Conservation (phyloP, 2,797 vertebrate species). For the Natrix natrix region DNA sequence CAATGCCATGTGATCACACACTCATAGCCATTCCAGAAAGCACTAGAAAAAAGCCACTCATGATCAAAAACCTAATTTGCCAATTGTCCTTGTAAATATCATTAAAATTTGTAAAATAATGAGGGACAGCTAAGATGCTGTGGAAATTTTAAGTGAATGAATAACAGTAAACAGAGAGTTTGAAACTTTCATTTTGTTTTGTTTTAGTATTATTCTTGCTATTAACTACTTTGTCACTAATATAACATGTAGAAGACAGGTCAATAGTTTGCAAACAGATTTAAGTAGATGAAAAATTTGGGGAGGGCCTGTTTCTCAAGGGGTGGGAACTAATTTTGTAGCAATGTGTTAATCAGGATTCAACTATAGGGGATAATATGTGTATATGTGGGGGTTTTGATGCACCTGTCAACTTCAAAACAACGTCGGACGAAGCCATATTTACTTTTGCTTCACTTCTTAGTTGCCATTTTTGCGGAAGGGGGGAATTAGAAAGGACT, state of each 20-base stretch:
- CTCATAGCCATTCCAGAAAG: background rate
- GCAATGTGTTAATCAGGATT: background rate
- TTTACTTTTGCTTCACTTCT: too few species aligned
- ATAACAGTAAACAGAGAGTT: background rate
- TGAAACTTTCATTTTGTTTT: too few species aligned
- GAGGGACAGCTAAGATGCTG: background rate
- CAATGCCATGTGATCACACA: background rate
- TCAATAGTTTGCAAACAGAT: background rate
- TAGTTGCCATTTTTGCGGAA: too few species aligned
- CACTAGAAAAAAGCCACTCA: background rate
- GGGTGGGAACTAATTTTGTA: background rate
- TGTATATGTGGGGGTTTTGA: background rate
- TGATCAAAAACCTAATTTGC: background rate
- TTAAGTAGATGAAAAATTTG: background rate
- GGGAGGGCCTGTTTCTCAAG: too few species aligned
- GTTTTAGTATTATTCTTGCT: background rate
- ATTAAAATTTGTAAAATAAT: background rate
- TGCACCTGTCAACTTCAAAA: background rate
- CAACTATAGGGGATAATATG: background rate
- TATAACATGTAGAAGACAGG: background rate
- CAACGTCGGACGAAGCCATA: too few species aligned
- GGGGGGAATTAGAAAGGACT: too few species aligned
- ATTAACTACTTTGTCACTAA: background rate
- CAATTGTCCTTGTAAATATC: background rate
- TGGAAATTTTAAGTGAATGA: background rate